Evolutionary conservation across 2,113 vertebrate species (phyloP).

Genomic region (Hemichromis elongatus): DNA sequence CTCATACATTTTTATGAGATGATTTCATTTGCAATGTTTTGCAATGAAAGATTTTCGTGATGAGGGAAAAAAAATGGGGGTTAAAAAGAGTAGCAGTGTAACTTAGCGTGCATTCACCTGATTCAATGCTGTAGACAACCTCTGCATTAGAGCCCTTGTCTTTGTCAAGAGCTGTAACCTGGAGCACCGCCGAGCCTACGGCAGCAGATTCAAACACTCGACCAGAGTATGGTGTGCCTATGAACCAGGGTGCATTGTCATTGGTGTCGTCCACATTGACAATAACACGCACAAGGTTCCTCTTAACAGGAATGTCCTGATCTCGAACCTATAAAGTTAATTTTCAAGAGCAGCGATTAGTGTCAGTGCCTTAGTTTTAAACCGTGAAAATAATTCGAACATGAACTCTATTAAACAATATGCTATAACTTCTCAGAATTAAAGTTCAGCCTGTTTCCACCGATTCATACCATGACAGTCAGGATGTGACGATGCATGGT

Average conservation of each 20-base stretch:
- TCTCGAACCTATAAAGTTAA: conserved; percentile 82
- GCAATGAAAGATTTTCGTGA: conserved; percentile 17
- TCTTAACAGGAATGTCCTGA: conserved; percentile 94
- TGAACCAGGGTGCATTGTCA: conserved; percentile 93
- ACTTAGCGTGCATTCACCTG: conserved; percentile 76
- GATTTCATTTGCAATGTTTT: conserved; percentile 26
- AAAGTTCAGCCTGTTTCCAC: background rate
- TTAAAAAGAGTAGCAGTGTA: background rate
- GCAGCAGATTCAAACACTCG: conserved; percentile 90
- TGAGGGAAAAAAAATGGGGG: background rate
- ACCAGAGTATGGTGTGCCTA: conserved; percentile 83
- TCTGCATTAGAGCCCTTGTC: conserved; percentile 92
- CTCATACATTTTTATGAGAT: conserved; percentile 55
- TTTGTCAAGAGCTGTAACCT: conserved; percentile 91
- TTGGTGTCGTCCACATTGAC: conserved; percentile 89
- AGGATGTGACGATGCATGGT: conserved; percentile 85
- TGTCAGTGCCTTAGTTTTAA: background rate
- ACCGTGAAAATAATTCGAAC: background rate
- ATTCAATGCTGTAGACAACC: conserved; percentile 89
- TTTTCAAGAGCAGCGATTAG: background rate
- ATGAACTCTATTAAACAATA: background rate
- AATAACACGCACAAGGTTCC: conserved; percentile 87
- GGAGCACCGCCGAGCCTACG: conserved; percentile 84
- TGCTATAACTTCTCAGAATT: background rate
- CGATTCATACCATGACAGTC: conserved; percentile 85